Evolutionary conservation across 2,888 invertebrate species (phyloP).

Genomic region (Dynastes maya): DNA sequence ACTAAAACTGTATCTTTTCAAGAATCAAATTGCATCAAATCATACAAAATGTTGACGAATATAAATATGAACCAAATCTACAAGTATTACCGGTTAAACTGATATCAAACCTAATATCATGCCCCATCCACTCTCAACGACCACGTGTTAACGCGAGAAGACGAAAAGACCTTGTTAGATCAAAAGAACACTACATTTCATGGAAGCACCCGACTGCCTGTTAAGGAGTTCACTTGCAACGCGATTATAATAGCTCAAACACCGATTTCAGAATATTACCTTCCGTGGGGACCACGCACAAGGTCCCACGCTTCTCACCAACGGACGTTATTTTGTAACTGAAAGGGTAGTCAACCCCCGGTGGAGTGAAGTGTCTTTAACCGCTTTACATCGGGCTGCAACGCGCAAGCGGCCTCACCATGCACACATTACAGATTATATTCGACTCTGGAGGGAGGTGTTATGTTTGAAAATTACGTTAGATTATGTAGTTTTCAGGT

Average conservation of each 20-base stretch:
- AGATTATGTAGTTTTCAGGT: background rate
- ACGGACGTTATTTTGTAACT: slow-evolving; percentile 36
- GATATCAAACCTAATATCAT: slow-evolving; percentile 6
- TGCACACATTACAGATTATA: background rate
- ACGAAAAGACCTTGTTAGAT: no score
- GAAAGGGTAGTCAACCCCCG: slow-evolving; percentile 46
- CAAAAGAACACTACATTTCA: no score
- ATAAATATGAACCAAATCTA: no score
- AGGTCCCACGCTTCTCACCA: background rate
- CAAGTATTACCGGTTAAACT: no score
- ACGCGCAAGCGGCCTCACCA: slow-evolving; percentile 19
- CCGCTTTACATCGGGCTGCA: slow-evolving; percentile 1
- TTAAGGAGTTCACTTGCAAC: no score
- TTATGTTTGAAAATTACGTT: background rate
- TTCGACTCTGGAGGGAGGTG: background rate
- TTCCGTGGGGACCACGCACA: background rate
- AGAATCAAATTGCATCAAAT: no score
- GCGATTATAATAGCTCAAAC: no score
- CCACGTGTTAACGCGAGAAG: background rate
- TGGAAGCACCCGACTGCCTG: no score
- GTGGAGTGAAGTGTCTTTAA: slow-evolving; percentile 19
- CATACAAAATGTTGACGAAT: no score
- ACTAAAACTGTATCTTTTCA: no score
- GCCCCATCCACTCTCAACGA: background rate
- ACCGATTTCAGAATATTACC: no score